Base-by-base conservation (phyloP, 1,140 invertebrate species). In the Nasonia longicornis region DNA sequence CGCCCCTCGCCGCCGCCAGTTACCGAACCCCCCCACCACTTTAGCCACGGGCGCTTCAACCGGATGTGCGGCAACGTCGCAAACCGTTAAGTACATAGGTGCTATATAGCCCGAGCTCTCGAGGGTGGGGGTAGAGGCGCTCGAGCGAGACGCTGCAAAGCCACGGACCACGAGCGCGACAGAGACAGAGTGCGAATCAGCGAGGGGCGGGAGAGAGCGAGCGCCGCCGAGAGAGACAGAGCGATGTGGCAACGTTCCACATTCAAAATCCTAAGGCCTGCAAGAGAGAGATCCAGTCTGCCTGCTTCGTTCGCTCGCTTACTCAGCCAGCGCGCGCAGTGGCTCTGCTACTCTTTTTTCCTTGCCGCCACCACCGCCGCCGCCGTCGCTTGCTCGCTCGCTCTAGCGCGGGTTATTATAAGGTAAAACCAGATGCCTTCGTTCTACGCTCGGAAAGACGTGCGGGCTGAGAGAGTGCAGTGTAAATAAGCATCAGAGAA, bases 21-120 rank as follows among this genome's bases (percentile, higher is more conserved):
- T 79, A 31, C 48, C 26, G 42, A 45, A 66, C 16, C 83, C 85
- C 86, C 86, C 87, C 87, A 86, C 88, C 83, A 84, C 74, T 11
- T 1, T 8, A 29, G 7, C 52, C 52, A 16, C 58, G 58, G 38
- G 69, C 22, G 26, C 52, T 48, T 29, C 75, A 84, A 88, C 88
- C 87, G 88, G 87, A 89, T 87, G 86, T 87, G 84, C 88, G 90
- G 89, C 90, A 91, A 90, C 90, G 86, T 90, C 87, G 90, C 90
- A 91, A 85, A 88, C 86, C 86, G 87, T 89, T 89, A 88, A 88
- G 86, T 87, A 75, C 79, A 77, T 87, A 75, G 66, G 70, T 26
- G 87, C 81, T 42, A 89, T 89, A 87, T 67, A 42, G 63, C n/a
- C 0, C 6, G 20, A 45, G 38, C 14, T 26, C 0, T 8, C 1